Percentiles rank a stretch among this genome's conserved stretches.
These are phyloP conservation scores for Salpingus planirostris DNA, from an alignment of 2,888 invertebrate genomes.

Conservation along the genomic window DNA sequence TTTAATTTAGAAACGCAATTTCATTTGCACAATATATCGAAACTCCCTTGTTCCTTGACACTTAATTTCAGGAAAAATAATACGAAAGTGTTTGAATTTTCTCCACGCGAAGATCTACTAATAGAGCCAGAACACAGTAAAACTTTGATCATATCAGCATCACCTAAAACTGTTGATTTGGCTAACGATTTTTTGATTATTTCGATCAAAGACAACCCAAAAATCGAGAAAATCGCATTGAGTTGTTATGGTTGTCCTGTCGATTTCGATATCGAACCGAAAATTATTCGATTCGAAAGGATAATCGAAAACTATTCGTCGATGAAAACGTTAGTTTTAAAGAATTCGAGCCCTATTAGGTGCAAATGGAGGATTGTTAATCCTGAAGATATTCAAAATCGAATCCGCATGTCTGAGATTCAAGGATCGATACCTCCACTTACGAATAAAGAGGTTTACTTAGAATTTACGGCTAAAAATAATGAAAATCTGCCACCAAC, in stretches of 20 bases:
- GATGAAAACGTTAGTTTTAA: slow-evolving; percentile 45
- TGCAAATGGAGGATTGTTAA: slow-evolving; percentile 46
- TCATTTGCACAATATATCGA: slow-evolving; percentile 47
- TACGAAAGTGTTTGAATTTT: too few relatives aligned
- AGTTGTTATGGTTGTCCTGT: slow-evolving; percentile 47
- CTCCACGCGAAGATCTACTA: too few relatives aligned
- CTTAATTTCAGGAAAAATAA: slow-evolving; percentile 44
- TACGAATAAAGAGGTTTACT: not conserved
- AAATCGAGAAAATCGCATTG: slow-evolving; percentile 45
- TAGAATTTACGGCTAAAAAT: not conserved
- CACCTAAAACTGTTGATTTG: too few relatives aligned
- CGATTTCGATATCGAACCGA: slow-evolving; percentile 40
- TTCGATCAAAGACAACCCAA: slow-evolving; percentile 50
- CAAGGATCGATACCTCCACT: not conserved
- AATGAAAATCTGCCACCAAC: not conserved
- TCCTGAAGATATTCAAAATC: not conserved
- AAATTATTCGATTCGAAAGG: slow-evolving; percentile 46
- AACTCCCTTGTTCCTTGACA: slow-evolving; percentile 43
- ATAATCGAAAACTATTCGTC: slow-evolving; percentile 45
- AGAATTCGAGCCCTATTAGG: slow-evolving; percentile 50
- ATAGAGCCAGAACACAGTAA: too few relatives aligned
- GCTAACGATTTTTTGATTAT: slow-evolving; percentile 34
- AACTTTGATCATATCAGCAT: too few relatives aligned
- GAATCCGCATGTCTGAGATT: not conserved
- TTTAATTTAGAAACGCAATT: slow-evolving; percentile 29